phyloP scores from a whole-genome alignment of 2,888 invertebrate species.

The Torymus texanus region DNA sequence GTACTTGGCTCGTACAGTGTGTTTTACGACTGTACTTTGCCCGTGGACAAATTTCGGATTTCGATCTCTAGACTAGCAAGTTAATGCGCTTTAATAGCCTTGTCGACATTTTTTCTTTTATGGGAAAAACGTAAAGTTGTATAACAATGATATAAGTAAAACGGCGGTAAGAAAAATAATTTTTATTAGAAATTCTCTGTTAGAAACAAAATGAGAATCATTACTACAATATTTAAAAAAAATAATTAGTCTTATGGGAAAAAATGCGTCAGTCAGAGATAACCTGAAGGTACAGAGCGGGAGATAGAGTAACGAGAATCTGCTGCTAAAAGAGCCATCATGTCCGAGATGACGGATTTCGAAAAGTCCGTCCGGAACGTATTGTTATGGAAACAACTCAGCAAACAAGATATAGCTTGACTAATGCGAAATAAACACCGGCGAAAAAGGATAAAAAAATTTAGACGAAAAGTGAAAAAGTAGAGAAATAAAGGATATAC shows the following conservation, averaged over 20 bases:
- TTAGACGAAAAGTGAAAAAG: slow-evolving; percentile 15
- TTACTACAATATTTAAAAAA: background rate
- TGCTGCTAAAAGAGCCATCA: slow-evolving; percentile 20
- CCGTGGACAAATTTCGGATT: slow-evolving; percentile 7
- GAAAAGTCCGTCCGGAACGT: slow-evolving; percentile 44
- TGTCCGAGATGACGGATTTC: slow-evolving; percentile 47
- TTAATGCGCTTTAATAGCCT: too few species aligned
- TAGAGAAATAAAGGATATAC: background rate
- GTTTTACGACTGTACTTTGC: slow-evolving; percentile 32
- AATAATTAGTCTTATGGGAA: background rate
- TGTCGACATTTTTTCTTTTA: too few species aligned
- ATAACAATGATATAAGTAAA: too few species aligned
- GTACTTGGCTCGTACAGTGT: slow-evolving; percentile 37
- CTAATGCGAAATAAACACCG: slow-evolving; percentile 66
- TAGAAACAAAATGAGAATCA: background rate
- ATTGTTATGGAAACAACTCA: slow-evolving; percentile 70
- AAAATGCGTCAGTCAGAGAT: slow-evolving; percentile 18
- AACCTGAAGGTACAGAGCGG: slow-evolving; percentile 19
- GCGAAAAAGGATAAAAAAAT: background rate
- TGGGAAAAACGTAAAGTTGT: too few species aligned
- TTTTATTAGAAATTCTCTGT: background rate
- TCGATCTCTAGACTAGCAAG: background rate
- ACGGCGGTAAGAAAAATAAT: too few species aligned
- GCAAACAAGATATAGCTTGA: slow-evolving; percentile 71
- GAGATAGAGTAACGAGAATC: slow-evolving; percentile 47